phyloP scores from a whole-genome alignment of 2,113 vertebrate species.

The Physeter macrocephalus region DNA sequence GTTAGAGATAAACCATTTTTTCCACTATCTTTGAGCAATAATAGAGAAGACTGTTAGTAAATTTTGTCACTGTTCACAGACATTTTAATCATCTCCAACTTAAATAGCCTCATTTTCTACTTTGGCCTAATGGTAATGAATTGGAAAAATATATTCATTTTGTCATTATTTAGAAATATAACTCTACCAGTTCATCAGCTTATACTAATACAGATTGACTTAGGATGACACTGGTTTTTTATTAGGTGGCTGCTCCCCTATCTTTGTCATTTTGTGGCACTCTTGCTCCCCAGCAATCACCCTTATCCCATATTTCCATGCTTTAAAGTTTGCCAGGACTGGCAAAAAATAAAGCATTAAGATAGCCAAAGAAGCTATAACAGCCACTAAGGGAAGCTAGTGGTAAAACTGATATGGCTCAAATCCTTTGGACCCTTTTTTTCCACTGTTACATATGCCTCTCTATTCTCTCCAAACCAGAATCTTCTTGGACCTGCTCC shows the following conservation, averaged over 20 bases:
- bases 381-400: neutral
- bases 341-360: neutral
- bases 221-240: neutral
- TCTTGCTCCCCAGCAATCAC: neutral
- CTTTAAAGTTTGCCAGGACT: neutral
- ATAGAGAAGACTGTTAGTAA: neutral
- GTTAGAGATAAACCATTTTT: neutral
- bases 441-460: neutral
- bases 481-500: neutral
- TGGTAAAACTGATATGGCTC: neutral
- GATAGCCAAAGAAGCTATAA: neutral
- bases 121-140: neutral
- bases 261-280: neutral
- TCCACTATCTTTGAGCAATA: neutral
- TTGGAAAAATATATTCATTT: neutral
- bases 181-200: neutral
- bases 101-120: neutral
- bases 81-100: neutral
- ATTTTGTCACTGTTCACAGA: neutral
- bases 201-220: neutral
- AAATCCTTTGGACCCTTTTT: neutral
- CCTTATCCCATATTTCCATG: neutral
- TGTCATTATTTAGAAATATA: neutral
- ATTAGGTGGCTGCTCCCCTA: neutral
- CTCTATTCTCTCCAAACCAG: neutral